phyloP scores from a whole-genome alignment of 1,140 invertebrate genomes.

The Neodiprion lecontei region DNA sequence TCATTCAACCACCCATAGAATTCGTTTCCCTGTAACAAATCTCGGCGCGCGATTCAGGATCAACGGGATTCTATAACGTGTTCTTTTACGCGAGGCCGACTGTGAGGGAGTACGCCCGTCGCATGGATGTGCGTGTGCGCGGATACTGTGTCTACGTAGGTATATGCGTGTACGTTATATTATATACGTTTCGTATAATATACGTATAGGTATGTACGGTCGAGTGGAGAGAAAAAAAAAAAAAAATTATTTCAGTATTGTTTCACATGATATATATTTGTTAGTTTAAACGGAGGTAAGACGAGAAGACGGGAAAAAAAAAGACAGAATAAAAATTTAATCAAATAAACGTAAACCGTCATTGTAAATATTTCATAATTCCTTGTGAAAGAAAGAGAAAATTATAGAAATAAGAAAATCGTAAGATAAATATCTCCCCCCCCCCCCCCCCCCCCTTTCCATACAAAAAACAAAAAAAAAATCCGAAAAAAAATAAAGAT shows the following conservation, averaged over 20 bases:
- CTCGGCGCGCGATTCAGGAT: neutral
- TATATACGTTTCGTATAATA: too few relatives aligned
- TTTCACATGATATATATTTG: too few relatives aligned
- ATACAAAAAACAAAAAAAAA: neutral
- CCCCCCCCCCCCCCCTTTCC: too few relatives aligned
- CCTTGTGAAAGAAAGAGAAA: slow-evolving; percentile 26
- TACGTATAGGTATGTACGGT: too few relatives aligned
- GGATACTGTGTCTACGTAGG: too few relatives aligned
- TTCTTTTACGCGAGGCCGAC: neutral
- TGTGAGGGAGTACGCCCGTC: neutral
- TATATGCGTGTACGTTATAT: too few relatives aligned
- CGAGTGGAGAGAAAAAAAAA: too few relatives aligned
- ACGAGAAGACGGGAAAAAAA: neutral
- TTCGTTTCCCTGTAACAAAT: slow-evolving; percentile 55
- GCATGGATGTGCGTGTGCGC: too few relatives aligned
- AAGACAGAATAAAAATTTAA: too few relatives aligned
- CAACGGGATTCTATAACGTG: neutral
- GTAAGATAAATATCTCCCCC: neutral
- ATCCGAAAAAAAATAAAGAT: neutral
- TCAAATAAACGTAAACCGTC: neutral
- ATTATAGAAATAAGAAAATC: neutral
- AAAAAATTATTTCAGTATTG: too few relatives aligned
- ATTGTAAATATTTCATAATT: slow-evolving; percentile 46
- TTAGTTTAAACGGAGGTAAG: neutral
- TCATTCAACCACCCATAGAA: slow-evolving; percentile 62